Percentiles rank a stretch among this genome's conserved stretches.
Evolutionary conservation across 2,888 invertebrate genomes (phyloP).

Genomic region (Acrocyrtus sp.): DNA sequence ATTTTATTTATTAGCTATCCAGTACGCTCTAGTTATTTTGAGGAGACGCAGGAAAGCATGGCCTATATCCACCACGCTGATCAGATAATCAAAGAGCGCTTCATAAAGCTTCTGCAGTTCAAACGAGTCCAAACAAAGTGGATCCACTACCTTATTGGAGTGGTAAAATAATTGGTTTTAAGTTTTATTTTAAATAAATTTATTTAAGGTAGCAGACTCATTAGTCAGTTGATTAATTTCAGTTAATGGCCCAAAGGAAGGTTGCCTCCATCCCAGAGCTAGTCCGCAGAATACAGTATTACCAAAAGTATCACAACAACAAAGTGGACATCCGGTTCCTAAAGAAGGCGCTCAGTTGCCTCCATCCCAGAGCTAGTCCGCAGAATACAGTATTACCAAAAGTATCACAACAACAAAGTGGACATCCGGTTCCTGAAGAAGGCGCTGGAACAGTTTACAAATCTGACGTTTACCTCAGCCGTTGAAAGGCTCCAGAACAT

Average conservation of each 20-base stretch:
- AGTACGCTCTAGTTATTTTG: too few relatives aligned
- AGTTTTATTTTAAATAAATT: too few relatives aligned
- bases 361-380: not conserved
- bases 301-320: conserved; percentile 1
- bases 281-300: not conserved
- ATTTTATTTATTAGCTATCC: too few relatives aligned
- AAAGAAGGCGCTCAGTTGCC: not conserved
- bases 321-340: conserved; percentile 21
- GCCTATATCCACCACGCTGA: conserved; percentile 19
- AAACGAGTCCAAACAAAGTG: conserved; percentile 19
- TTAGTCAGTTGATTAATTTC: too few relatives aligned
- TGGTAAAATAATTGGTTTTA: not conserved
- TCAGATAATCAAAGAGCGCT: conserved; percentile 3
- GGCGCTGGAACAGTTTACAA: conserved; percentile 18
- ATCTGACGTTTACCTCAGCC: conserved; percentile 14
- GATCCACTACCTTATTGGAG: not conserved
- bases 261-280: not conserved
- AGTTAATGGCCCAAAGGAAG: too few relatives aligned
- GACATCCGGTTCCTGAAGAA: conserved; percentile 19
- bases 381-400: not conserved
- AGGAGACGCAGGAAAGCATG: conserved; percentile 15
- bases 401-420: conserved; percentile 3
- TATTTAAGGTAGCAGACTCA: too few relatives aligned
- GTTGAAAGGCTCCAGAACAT: conserved; percentile 16
- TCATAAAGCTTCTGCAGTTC: conserved; percentile 6